A percentile compares a stretch with the other conserved stretches of the same genome.
These are phyloP conservation scores for Anarsia innoxiella DNA, from an alignment of 2,888 invertebrate genomes.

Conservation along the genomic window DNA sequence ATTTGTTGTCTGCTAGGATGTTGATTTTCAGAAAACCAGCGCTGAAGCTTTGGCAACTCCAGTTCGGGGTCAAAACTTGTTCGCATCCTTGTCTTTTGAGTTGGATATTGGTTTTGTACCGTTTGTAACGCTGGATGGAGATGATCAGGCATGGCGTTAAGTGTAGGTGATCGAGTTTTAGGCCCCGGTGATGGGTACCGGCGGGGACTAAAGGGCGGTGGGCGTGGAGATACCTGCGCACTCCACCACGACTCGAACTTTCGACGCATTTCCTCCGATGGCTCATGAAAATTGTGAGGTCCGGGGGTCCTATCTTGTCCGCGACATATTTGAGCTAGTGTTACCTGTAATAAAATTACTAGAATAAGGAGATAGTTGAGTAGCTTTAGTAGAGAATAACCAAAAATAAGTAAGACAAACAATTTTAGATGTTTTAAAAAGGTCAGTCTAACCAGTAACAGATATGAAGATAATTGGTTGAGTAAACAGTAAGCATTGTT, in stretches of 20 bases:
- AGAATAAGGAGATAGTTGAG: conserved; percentile 31
- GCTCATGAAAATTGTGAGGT: conserved; percentile 79
- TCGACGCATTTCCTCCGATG: conserved; percentile 87
- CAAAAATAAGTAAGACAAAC: conserved; percentile 47
- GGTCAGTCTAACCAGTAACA: conserved; percentile 70
- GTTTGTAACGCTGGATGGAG: conserved; percentile 85
- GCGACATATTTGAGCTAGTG: conserved; percentile 88
- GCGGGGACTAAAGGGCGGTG: conserved; percentile 65
- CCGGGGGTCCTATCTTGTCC: conserved; percentile 81
- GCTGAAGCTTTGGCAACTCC: conserved; percentile 95
- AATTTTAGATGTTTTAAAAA: conserved; percentile 69
- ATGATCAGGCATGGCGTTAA: conserved; percentile 67
- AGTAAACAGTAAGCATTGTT: conserved; percentile 68
- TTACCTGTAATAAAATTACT: conserved; percentile 76
- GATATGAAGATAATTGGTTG: conserved; percentile 66
- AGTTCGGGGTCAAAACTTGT: conserved; percentile 98
- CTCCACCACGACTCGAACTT: conserved; percentile 96
- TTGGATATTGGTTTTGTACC: conserved; percentile 84
- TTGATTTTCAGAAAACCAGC: conserved; percentile 98
- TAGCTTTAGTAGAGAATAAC: conserved; percentile 37
- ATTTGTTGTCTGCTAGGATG: conserved; percentile 98
- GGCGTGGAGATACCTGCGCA: conserved; percentile 80
- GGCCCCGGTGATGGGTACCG: conserved; percentile 68
- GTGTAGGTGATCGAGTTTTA: conserved; percentile 68
- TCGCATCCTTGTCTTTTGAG: conserved; percentile 94